These are phyloP conservation scores for Cecidostiba fungosa DNA, from an alignment of 2,888 invertebrate species.

Conservation along the genomic window DNA sequence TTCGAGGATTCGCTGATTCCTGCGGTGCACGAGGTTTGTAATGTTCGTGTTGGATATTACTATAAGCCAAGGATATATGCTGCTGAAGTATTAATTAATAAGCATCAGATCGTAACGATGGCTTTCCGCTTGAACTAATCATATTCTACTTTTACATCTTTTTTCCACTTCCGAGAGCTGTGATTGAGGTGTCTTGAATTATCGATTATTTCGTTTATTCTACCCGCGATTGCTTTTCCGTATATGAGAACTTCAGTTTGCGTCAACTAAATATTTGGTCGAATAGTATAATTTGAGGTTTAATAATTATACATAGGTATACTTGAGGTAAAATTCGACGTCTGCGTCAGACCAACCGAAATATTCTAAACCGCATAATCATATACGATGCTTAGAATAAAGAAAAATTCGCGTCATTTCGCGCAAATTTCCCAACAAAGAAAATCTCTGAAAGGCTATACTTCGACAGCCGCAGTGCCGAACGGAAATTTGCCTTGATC, in stretches of 20 bases:
- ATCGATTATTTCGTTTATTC: neutral
- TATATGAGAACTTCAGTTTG: neutral
- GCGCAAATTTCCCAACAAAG: neutral
- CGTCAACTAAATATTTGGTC: too few relatives aligned
- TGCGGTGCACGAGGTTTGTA: neutral
- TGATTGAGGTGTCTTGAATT: neutral
- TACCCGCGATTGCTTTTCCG: neutral
- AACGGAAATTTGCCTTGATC: constrained; percentile 9
- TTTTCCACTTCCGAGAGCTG: neutral
- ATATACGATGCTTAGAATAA: neutral
- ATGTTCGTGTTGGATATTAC: too few relatives aligned
- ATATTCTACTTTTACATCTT: neutral
- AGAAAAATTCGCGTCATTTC: neutral
- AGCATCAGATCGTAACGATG: neutral
- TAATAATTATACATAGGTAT: too few relatives aligned
- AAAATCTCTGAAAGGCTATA: neutral
- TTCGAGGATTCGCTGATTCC: neutral
- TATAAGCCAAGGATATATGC: too few relatives aligned
- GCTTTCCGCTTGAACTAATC: neutral
- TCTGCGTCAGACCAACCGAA: too few relatives aligned
- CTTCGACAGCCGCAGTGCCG: neutral
- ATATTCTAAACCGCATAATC: neutral
- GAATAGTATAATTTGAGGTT: too few relatives aligned
- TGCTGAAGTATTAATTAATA: neutral
- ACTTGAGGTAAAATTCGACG: neutral